phyloP scores from a whole-genome alignment of 2,113 vertebrate species.

The Protobothrops mucrosquamatus region DNA sequence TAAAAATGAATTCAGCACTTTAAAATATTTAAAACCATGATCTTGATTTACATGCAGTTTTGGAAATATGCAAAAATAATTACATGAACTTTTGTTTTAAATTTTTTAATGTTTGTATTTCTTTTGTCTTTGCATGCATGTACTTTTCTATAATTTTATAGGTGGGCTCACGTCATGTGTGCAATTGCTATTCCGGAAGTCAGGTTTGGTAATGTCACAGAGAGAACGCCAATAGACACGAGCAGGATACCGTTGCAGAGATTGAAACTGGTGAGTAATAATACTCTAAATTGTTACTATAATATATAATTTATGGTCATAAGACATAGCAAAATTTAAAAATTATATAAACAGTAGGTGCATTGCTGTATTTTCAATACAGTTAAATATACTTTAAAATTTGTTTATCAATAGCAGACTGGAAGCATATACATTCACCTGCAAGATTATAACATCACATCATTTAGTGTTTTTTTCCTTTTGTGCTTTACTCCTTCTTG shows the following conservation, averaged over 20 bases:
- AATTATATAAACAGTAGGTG: neutral
- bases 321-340: conserved; percentile 12
- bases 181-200: conserved; percentile 93
- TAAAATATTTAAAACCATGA: neutral
- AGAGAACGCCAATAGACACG: conserved; percentile 88
- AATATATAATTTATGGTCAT: conserved; percentile 34
- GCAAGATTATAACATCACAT: neutral
- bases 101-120: conserved; percentile 2
- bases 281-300: conserved; percentile 44
- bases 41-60: neutral
- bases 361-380: neutral
- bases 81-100: neutral
- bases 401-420: neutral
- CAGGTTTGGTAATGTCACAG: conserved; percentile 84
- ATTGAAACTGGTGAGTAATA: conserved; percentile 88
- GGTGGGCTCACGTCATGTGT: conserved; percentile 96
- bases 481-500: neutral
- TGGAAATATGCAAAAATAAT: neutral
- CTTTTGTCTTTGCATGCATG: conserved; percentile 32
- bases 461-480: neutral
- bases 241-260: conserved; percentile 90
- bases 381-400: neutral
- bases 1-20: conserved; percentile 13
- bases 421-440: neutral
- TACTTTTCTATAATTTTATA: conserved; percentile 66